These are phyloP conservation scores for Luidia sarsii DNA, from an alignment of 53 echinoderm and acorn worm genomes.

Conservation along the genomic window DNA sequence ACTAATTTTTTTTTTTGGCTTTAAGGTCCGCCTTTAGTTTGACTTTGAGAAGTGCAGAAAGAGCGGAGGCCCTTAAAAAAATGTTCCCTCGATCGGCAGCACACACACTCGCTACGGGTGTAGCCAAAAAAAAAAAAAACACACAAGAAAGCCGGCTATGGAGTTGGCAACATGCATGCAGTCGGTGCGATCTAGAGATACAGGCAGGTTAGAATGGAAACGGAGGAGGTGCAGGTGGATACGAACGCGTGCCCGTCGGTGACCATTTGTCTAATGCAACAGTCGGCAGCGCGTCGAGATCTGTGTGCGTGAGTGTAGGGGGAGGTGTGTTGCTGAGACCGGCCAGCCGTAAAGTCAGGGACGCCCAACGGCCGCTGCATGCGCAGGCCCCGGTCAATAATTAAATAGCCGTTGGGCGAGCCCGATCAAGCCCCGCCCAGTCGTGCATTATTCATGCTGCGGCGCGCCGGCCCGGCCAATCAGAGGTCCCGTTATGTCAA, in stretches of 20 bases:
- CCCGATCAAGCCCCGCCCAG: not conserved
- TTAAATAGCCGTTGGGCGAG: slow-evolving; percentile 36
- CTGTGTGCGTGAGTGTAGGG: no score
- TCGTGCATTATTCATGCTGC: slow-evolving; percentile 20
- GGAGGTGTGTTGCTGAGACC: no score
- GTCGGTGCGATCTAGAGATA: not conserved
- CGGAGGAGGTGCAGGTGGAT: slow-evolving; percentile 35
- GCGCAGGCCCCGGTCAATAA: not conserved
- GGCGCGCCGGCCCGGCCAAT: slow-evolving; percentile 15
- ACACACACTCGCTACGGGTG: no score
- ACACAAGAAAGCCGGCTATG: no score
- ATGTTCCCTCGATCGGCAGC: no score
- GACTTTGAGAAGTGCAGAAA: no score
- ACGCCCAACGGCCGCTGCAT: slow-evolving; percentile 21
- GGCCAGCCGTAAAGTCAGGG: slow-evolving; percentile 46
- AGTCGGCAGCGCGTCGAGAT: not conserved
- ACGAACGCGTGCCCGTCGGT: slow-evolving; percentile 28
- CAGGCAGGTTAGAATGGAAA: no score
- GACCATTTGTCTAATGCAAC: slow-evolving; percentile 38
- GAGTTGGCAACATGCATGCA: slow-evolving; percentile 51
- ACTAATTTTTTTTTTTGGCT: no score
- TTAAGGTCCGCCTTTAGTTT: no score
- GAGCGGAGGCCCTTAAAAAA: no score
- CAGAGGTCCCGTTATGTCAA: slow-evolving; percentile 10
- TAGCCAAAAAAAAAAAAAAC: no score